Percentiles rank a stretch among this genome's conserved stretches.
phyloP scores from a whole-genome alignment of 2,888 invertebrate genomes.

The Rutpela maculata region DNA sequence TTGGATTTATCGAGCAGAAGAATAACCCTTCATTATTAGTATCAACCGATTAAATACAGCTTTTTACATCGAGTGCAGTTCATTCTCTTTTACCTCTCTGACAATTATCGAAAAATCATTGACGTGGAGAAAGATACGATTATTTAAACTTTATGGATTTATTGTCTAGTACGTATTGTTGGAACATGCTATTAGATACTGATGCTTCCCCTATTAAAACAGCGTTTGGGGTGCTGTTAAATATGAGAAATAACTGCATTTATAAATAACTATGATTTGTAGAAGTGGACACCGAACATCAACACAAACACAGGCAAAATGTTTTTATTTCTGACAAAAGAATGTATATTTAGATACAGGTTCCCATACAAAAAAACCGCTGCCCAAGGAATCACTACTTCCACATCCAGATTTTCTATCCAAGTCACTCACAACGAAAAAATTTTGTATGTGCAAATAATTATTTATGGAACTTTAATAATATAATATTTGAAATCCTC shows the following conservation, averaged over 20 bases:
- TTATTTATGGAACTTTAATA: too few relatives aligned
- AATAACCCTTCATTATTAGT: constrained; percentile 60
- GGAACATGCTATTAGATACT: constrained; percentile 20
- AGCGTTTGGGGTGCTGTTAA: constrained; percentile 3
- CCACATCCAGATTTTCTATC: too few relatives aligned
- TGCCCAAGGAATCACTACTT: too few relatives aligned
- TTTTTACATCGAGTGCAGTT: constrained; percentile 44
- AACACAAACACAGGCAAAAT: too few relatives aligned
- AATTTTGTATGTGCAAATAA: too few relatives aligned
- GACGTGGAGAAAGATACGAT: constrained; percentile 35
- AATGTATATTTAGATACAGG: too few relatives aligned
- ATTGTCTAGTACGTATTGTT: constrained; percentile 27
- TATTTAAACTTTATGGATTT: constrained; percentile 35
- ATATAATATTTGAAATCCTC: too few relatives aligned
- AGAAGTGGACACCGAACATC: neutral
- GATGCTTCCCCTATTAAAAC: constrained; percentile 12
- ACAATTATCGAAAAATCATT: constrained; percentile 37
- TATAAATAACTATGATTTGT: neutral
- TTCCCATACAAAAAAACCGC: too few relatives aligned
- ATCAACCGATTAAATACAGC: constrained; percentile 55
- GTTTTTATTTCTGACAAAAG: too few relatives aligned
- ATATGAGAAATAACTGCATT: neutral
- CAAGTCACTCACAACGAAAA: too few relatives aligned
- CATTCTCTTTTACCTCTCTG: constrained; percentile 38
- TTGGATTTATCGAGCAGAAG: constrained; percentile 59